A percentile compares a stretch with the other conserved stretches of the same genome.
Evolutionary conservation across 2,797 vertebrate species (phyloP).

Genomic region (Darevskia mixta): DNA sequence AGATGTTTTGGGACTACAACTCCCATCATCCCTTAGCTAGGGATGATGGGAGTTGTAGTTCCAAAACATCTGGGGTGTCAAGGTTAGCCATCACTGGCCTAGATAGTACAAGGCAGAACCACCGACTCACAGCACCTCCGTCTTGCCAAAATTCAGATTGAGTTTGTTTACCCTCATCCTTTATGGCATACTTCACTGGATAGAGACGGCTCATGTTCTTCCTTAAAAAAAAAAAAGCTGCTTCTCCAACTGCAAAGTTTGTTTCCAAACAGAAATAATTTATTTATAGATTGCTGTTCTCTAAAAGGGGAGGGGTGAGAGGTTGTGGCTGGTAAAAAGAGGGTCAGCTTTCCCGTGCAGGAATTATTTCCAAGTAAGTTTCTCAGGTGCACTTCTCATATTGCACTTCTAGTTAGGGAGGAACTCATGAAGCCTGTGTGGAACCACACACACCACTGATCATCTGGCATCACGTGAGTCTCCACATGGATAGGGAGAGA

Average conservation of each 20-base stretch:
- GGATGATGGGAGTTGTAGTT: too few relatives aligned
- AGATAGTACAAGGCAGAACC: too few relatives aligned
- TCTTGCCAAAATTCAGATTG: too few relatives aligned
- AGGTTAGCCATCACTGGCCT: too few relatives aligned
- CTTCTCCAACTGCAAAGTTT: background rate
- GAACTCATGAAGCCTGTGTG: background rate
- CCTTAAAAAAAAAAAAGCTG: background rate
- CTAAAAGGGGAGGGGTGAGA: background rate
- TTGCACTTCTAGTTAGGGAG: background rate
- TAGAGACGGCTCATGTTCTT: background rate
- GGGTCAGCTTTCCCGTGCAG: background rate
- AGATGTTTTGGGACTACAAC: too few relatives aligned
- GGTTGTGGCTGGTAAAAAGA: background rate
- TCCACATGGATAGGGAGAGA: background rate
- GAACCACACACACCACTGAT: background rate
- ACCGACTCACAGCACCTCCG: too few relatives aligned
- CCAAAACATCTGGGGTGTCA: too few relatives aligned
- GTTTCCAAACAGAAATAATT: slow-evolving; percentile 1
- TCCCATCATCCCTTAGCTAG: too few relatives aligned
- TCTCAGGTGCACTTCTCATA: background rate
- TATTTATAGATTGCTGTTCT: slow-evolving; percentile 25
- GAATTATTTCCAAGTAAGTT: slow-evolving; percentile 15
- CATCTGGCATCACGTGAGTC: background rate
- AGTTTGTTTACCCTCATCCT: background rate
- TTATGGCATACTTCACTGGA: background rate